These are phyloP conservation scores for Pseudolycoriella hygida DNA, from an alignment of 2,888 invertebrate species.

Conservation along the genomic window DNA sequence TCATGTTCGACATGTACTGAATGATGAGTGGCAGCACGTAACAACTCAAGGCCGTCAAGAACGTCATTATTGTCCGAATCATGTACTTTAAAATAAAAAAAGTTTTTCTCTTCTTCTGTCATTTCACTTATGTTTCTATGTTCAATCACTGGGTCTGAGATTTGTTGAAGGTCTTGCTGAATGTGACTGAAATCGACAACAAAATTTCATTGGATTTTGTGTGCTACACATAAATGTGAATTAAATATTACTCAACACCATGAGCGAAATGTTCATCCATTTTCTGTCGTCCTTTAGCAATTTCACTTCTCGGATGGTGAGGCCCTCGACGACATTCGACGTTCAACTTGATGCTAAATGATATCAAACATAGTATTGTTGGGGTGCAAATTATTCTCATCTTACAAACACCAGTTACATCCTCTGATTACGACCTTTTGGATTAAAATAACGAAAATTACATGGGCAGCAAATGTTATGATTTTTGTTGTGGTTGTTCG, in stretches of 20 bases:
- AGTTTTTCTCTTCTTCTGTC: conserved; percentile 54
- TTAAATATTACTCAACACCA: conserved; percentile 45
- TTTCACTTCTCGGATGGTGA: conserved; percentile 40
- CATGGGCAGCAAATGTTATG: conserved; percentile 7
- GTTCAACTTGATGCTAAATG: not conserved
- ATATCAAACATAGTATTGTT: not conserved
- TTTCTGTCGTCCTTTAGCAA: conserved; percentile 25
- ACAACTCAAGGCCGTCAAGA: conserved; percentile 76
- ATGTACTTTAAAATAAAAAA: conserved; percentile 40
- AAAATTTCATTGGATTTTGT: not conserved
- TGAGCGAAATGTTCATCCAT: conserved; percentile 51
- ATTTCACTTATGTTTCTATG: conserved; percentile 46
- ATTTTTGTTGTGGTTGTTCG: conserved; percentile 1
- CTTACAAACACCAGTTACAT: not conserved
- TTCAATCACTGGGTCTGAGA: conserved; percentile 36
- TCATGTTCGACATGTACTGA: not conserved
- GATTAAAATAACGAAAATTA: conserved; percentile 5
- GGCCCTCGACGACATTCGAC: no score
- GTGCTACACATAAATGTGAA: not conserved
- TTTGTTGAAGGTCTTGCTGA: conserved; percentile 52
- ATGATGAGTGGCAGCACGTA: conserved; percentile 35
- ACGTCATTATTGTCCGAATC: conserved; percentile 81
- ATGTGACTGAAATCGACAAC: conserved; percentile 50
- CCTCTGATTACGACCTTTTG: conserved; percentile 1
- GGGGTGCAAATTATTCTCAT: conserved; percentile 1